Evolutionary conservation across 2,797 vertebrate genomes (phyloP).

Genomic region (Chaetophractus vellerosus): DNA sequence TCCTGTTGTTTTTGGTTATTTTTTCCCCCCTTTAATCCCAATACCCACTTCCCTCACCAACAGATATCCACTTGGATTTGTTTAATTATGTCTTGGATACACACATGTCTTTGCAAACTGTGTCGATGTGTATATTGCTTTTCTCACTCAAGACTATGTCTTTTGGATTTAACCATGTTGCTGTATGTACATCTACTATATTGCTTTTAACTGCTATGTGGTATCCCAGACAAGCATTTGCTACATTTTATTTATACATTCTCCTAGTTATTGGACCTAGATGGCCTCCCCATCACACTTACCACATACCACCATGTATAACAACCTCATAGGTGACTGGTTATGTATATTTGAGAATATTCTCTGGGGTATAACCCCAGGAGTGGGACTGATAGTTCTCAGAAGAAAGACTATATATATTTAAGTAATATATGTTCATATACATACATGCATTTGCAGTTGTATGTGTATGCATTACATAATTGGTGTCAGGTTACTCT

Average conservation of each 20-base stretch:
- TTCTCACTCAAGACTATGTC: neutral
- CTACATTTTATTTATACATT: slow-evolving; percentile 15
- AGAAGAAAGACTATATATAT: neutral
- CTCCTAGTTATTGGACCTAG: neutral
- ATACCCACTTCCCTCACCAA: neutral
- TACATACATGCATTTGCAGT: neutral
- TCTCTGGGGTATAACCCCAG: neutral
- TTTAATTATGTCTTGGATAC: neutral
- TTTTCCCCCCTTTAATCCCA: neutral
- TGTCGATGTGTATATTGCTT: neutral
- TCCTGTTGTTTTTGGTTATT: neutral
- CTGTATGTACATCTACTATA: neutral
- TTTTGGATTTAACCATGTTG: neutral
- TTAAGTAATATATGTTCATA: neutral
- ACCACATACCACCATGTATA: neutral
- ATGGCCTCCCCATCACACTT: neutral
- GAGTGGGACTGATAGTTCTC: neutral
- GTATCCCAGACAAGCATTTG: neutral
- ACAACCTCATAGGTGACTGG: neutral
- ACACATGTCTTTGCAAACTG: slow-evolving; percentile 23
- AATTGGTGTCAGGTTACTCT: neutral
- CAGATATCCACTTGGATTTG: neutral
- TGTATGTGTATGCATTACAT: neutral
- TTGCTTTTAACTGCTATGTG: neutral
- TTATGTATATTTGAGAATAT: neutral